Conservation (phyloP, 2,888 invertebrate genomes). For the Acanthosepion lycidas region DNA sequence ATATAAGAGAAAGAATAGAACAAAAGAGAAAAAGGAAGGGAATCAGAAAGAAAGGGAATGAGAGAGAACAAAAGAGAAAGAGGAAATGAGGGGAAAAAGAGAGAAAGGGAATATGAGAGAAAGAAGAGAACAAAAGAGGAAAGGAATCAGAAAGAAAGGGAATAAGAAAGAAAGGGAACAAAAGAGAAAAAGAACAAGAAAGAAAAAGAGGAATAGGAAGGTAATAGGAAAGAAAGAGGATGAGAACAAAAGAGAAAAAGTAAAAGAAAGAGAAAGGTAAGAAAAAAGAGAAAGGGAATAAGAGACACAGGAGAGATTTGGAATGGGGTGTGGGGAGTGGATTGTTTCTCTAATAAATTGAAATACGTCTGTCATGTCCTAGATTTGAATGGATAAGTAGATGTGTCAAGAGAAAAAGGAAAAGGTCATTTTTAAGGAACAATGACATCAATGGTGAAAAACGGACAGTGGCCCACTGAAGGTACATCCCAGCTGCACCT, state of each 20-base stretch:
- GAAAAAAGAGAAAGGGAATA: background rate
- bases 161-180: background rate
- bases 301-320: background rate
- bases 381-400: background rate
- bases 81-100: background rate
- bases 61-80: too few species aligned
- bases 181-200: background rate
- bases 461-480: background rate
- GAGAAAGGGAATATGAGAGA: background rate
- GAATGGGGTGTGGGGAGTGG: background rate
- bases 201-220: background rate
- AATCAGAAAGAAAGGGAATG: too few species aligned
- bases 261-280: background rate
- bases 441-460: background rate
- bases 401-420: background rate
- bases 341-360: too few species aligned
- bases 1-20: too few species aligned
- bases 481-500: background rate
- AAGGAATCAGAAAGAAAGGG: background rate
- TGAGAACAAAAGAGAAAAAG: background rate
- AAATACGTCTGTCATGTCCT: background rate
- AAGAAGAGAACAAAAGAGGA: background rate
- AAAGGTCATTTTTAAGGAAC: background rate
- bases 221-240: background rate
- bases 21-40: too few species aligned